Percentiles rank a stretch among this genome's conserved stretches.
These are phyloP conservation scores for Catalaphyllia jardinei DNA, from an alignment of 64 coral and sea anemone species.

Conservation along the genomic window DNA sequence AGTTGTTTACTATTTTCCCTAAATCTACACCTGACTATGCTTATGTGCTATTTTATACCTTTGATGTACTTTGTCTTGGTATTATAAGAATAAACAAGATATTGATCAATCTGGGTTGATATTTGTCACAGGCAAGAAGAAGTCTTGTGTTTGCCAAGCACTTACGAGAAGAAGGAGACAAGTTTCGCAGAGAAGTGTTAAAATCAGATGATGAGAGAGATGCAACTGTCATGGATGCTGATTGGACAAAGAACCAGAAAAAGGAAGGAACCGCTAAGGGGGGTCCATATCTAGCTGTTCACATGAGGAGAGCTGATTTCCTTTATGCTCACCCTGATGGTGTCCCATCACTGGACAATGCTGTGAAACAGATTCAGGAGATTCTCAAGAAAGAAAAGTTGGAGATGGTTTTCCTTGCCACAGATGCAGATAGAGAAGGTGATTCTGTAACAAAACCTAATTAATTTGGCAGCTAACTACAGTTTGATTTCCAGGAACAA, in stretches of 20 bases:
- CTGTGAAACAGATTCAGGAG: conserved; percentile 87
- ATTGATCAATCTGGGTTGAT: background rate
- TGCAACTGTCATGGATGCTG: conserved; percentile 79
- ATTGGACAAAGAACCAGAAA: conserved; percentile 96
- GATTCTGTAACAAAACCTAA: background rate
- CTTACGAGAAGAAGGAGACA: conserved; percentile 91
- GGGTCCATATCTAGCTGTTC: conserved; percentile 88
- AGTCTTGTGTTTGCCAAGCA: conserved; percentile 97
- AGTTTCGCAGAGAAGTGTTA: conserved; percentile 77
- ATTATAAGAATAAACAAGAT: background rate
- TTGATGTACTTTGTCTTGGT: too few species aligned
- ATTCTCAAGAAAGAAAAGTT: conserved; percentile 81
- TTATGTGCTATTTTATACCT: too few species aligned
- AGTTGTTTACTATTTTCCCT: too few species aligned
- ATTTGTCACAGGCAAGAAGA: conserved; percentile 71
- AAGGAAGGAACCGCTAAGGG: conserved; percentile 84
- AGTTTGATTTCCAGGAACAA: too few species aligned
- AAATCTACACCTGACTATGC: too few species aligned
- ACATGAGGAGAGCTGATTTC: conserved; percentile 90
- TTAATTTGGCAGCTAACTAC: too few species aligned
- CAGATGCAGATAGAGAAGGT: conserved; percentile 90
- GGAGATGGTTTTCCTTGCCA: conserved; percentile 93
- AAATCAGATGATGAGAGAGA: conserved; percentile 90
- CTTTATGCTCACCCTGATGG: conserved; percentile 83
- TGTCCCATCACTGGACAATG: conserved; percentile 82